Percentiles rank a stretch among this genome's conserved stretches.
These are phyloP conservation scores for Hypotaenidia okinawae DNA, from an alignment of 2,797 vertebrate genomes.

Conservation along the genomic window DNA sequence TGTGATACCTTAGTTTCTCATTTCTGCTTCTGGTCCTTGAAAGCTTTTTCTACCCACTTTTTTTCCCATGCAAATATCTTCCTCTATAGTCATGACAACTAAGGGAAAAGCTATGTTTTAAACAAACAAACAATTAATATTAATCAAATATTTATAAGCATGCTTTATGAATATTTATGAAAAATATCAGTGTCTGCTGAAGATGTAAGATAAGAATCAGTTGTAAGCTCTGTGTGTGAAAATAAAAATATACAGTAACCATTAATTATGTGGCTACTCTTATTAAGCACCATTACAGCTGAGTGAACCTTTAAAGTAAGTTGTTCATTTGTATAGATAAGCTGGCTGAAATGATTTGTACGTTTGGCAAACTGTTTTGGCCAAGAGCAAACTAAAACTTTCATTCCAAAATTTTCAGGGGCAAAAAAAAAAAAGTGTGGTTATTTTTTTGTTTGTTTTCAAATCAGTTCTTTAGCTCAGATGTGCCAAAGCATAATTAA, in stretches of 20 bases:
- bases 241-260: neutral
- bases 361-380: neutral
- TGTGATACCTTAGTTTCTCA: neutral
- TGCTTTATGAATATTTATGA: slow-evolving; percentile 52
- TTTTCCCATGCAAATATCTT: neutral
- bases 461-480: neutral
- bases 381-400: neutral
- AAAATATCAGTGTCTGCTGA: neutral
- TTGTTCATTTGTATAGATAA: neutral
- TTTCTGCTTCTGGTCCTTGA: neutral
- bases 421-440: neutral
- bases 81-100: neutral
- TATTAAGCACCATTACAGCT: neutral
- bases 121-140: slow-evolving; percentile 53
- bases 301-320: neutral
- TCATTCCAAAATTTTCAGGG: neutral
- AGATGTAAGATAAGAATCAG: neutral
- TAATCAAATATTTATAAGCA: slow-evolving; percentile 50
- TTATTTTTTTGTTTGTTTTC: neutral
- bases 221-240: neutral
- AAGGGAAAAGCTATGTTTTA: slow-evolving; percentile 9
- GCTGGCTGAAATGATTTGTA: neutral
- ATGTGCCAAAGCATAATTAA: neutral
- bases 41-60: neutral
- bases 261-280: neutral